Conservation (phyloP, 2,113 vertebrate species). For the Mirza zaza region DNA sequence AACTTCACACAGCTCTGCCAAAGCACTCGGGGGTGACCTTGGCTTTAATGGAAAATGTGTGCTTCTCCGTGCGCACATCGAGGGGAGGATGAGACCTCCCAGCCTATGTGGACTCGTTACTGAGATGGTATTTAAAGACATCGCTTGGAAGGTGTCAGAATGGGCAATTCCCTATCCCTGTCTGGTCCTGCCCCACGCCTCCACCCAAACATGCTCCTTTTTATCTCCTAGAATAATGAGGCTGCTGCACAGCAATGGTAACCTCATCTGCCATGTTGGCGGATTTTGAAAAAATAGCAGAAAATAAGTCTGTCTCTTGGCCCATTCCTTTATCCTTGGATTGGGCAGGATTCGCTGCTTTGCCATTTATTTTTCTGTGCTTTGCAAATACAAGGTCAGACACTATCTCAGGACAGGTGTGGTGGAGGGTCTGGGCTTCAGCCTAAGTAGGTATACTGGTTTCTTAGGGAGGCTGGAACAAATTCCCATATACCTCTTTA, state of each 20-base stretch:
- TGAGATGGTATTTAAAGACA: slow-evolving; percentile 48
- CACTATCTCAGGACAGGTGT: not conserved
- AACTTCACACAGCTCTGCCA: slow-evolving; percentile 66
- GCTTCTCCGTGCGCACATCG: slow-evolving; percentile 17
- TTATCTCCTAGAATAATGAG: slow-evolving; percentile 35
- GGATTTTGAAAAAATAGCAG: slow-evolving; percentile 57
- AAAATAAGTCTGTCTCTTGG: slow-evolving; percentile 59
- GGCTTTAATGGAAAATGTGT: slow-evolving; percentile 69
- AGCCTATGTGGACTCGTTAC: slow-evolving; percentile 67
- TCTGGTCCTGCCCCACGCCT: not conserved
- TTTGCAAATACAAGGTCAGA: not conserved
- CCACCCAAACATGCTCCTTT: not conserved
- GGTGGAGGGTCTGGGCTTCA: not conserved
- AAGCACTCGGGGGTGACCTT: slow-evolving; percentile 59
- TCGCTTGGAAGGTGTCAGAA: slow-evolving; percentile 41
- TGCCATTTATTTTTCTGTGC: slow-evolving; percentile 44
- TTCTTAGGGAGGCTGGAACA: not conserved
- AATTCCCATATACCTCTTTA: not conserved
- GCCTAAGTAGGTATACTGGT: not conserved
- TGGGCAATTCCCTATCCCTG: not conserved
- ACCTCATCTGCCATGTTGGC: slow-evolving; percentile 44
- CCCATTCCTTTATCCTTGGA: not conserved
- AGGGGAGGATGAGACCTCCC: slow-evolving; percentile 56
- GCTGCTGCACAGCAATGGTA: not conserved
- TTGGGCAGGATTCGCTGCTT: slow-evolving; percentile 1